Percentiles rank a stretch among this genome's conserved stretches.
Evolutionary conservation across 2,797 vertebrate genomes (phyloP).

Genomic region (Chaunax sp.): DNA sequence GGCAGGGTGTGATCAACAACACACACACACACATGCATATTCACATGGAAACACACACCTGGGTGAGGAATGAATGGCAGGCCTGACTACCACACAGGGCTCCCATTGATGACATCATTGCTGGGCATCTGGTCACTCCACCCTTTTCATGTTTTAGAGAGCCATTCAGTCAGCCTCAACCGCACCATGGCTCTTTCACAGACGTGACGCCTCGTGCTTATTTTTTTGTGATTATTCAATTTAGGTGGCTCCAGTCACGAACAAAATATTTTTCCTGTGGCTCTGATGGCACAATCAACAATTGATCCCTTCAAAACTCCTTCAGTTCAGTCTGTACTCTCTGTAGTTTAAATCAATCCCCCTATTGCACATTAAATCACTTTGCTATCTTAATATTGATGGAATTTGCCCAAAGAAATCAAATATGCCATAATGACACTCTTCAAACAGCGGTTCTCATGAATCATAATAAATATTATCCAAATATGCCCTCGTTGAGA

Average conservation of each 20-base stretch:
- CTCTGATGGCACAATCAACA: constrained; percentile 39
- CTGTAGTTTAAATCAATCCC: too few species aligned
- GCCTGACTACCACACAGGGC: constrained; percentile 78
- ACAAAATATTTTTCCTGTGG: constrained; percentile 51
- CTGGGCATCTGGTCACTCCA: constrained; percentile 75
- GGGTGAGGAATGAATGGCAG: constrained; percentile 71
- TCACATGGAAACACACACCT: constrained; percentile 34
- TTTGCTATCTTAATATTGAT: constrained; percentile 26
- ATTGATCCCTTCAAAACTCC: neutral
- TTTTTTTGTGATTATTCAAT: constrained; percentile 74
- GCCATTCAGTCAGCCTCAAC: constrained; percentile 56
- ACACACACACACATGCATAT: constrained; percentile 42
- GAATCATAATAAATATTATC: constrained; percentile 60
- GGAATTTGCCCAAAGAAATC: constrained; percentile 35
- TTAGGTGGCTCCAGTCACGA: constrained; percentile 47
- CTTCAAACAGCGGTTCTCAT: constrained; percentile 57
- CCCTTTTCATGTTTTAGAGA: constrained; percentile 76
- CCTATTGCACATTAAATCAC: too few species aligned
- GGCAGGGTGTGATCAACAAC: constrained; percentile 65
- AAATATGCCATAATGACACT: constrained; percentile 57
- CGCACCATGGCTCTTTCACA: constrained; percentile 66
- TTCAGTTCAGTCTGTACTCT: too few species aligned
- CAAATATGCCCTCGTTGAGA: constrained; percentile 61
- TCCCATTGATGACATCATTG: constrained; percentile 84
- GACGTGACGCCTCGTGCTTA: constrained; percentile 66